Conservation (phyloP, 2,113 vertebrate species). For the Percopsis transmontana region DNA sequence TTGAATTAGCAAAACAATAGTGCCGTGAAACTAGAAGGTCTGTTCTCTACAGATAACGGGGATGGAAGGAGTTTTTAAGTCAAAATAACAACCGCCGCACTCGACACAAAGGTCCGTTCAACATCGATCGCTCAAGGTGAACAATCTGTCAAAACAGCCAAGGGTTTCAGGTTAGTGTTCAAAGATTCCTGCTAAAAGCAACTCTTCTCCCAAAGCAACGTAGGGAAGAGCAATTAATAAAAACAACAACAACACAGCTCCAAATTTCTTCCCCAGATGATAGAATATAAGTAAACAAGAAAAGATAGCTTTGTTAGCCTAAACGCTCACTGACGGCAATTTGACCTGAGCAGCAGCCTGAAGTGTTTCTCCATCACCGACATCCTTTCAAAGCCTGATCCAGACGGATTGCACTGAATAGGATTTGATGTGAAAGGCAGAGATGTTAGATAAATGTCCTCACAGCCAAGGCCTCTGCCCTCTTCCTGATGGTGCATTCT, state of each 20-base stretch:
- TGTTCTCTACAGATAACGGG: too few species aligned
- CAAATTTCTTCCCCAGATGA: constrained; percentile 1
- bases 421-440: constrained; percentile 73
- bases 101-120: constrained; percentile 48
- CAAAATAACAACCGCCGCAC: constrained; percentile 47
- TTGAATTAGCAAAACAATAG: too few species aligned
- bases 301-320: constrained; percentile 48
- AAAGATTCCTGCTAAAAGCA: constrained; percentile 21
- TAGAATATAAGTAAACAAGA: constrained; percentile 32
- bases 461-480: constrained; percentile 73
- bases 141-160: constrained; percentile 59
- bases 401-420: constrained; percentile 66
- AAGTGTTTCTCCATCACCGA: constrained; percentile 45
- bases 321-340: constrained; percentile 53
- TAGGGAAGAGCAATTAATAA: too few species aligned
- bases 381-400: constrained; percentile 63
- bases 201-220: too few species aligned
- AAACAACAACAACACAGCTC: constrained; percentile 11
- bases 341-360: constrained; percentile 59
- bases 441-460: constrained; percentile 79
- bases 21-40: too few species aligned
- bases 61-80: too few species aligned
- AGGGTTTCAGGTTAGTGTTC: constrained; percentile 42
- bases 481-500: constrained; percentile 71
- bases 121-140: constrained; percentile 65